Conservation (phyloP, 2,797 vertebrate species). For the Yasuhikotakia modesta region DNA sequence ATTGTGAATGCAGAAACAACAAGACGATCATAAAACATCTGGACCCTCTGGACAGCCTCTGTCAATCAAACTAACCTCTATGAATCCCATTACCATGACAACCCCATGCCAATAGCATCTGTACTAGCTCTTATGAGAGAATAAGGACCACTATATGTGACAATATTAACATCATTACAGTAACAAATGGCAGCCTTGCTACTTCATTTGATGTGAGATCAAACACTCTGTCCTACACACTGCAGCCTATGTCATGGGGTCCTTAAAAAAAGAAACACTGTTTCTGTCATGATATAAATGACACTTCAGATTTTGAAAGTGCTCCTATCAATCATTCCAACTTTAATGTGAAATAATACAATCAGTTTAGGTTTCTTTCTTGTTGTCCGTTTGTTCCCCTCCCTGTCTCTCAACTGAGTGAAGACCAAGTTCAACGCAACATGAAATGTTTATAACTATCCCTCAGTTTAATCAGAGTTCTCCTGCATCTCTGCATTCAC, state of each 20-base stretch:
- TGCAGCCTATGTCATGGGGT: slow-evolving; percentile 36
- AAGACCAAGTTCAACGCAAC: slow-evolving; percentile 77
- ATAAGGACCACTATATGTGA: slow-evolving; percentile 40
- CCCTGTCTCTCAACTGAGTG: slow-evolving; percentile 52
- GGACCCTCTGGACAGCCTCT: slow-evolving; percentile 31
- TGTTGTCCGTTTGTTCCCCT: slow-evolving; percentile 29
- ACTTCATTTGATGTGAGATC: slow-evolving; percentile 23
- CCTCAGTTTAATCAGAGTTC: slow-evolving; percentile 76
- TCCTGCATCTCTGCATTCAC: slow-evolving; percentile 18
- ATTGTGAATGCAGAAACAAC: slow-evolving; percentile 24
- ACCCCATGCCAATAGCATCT: slow-evolving; percentile 50
- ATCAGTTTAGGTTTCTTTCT: slow-evolving; percentile 65
- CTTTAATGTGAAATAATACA: slow-evolving; percentile 85
- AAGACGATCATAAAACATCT: slow-evolving; percentile 46
- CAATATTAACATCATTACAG: slow-evolving; percentile 62
- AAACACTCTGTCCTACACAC: slow-evolving; percentile 43
- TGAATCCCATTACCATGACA: slow-evolving; percentile 39
- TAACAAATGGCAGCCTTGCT: slow-evolving; percentile 57
- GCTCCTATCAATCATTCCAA: slow-evolving; percentile 81
- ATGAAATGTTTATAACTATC: slow-evolving; percentile 81
- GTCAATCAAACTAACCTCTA: slow-evolving; percentile 51
- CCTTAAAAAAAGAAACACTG: slow-evolving; percentile 31
- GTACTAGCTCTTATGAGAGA: slow-evolving; percentile 44
- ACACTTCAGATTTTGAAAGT: slow-evolving; percentile 73
- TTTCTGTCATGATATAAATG: slow-evolving; percentile 79